Evolutionary conservation across 1,140 invertebrate species (phyloP), one percentile per base, ranked within the genome.

Genomic region (Caligus rogercresseyi): DNA sequence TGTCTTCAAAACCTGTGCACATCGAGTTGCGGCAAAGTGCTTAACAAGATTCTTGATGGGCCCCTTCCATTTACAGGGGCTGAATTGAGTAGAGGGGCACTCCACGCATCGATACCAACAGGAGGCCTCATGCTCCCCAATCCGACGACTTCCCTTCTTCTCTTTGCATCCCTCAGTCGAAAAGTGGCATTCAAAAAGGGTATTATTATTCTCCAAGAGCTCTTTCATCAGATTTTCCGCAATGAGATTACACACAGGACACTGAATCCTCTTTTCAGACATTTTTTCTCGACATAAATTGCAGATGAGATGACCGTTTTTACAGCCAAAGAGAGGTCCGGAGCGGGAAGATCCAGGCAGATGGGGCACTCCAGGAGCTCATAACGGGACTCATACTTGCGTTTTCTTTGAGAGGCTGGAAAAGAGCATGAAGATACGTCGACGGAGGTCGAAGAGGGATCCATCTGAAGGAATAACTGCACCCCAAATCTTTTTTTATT

Each of bases 1-100:
- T 15, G 55, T 23, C 25, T 57, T 57, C 23, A 57, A 16, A 57
- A 57, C 31, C n/a, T 43, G 31, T 43, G 31, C 31, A 43, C 31
- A 43, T n/a, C n/a, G 7, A 43, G 31, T 11, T 11, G 31, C 7
- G 7, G 31, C 31, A 43, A 43, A 7, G 31, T 43, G 31, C n/a
- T 43, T 43, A n/a, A 43, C 31, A 43, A 43, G 31, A n/a, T 43
- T 43, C n/a, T 43, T 43, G 31, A 43, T 7, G n/a, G 31, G 31
- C n/a, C 31, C 31, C 31, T n/a, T 43, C 31, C 31, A 43, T 11
- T 7, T 11, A 43, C 31, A 43, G 31, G 31, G n/a, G 7, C 31
- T n/a, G 7, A 43, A 43, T 11, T 43, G 31, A 43, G 7, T 43
- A 43, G 31, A 43, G 7, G 31, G 31, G 31, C 31, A 43, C 7